Base-by-base conservation (phyloP, 2,113 vertebrate genomes). In the Gnathonemus longibarbis region DNA sequence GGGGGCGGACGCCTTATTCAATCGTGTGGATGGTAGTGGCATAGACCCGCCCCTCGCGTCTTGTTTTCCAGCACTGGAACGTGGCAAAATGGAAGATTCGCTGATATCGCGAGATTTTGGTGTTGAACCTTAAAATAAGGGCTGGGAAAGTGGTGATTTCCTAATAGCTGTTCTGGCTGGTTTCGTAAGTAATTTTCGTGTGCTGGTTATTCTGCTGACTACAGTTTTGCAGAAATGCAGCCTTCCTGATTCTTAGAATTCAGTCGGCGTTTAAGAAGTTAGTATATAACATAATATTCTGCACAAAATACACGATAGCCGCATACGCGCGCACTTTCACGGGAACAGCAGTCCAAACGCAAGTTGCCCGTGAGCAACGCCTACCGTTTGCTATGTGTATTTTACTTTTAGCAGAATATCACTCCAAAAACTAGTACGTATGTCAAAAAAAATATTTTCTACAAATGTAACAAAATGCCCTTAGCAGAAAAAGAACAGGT, bases 11-110 rank as follows among this genome's bases (percentile, higher is more conserved):
- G 83, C 90, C 92, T 94, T 93, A 94, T 94, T 95, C 93, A 95
- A 91, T 93, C 91, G 92, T 94, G 93, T 95, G 94, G 94, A 90
- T 89, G 62, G 89, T 89, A 66, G 39, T 56, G 90, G 45, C 50
- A 46, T 11, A 48, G 85, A 90, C 89, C 92, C 93, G 92, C 94
- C 94, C 35, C 31, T 50, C 52, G 49, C 56, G 48, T 56, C 88
- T 84, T 48, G 39, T 49, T 53, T 84, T 83, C 58, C 83, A 89
- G 90, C 85, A 84, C 92, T 93, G 89, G 94, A 95, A 95, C 95
- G 94, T 95, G 95, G 94, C 95, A 95, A 94, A 90, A 95, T 95
- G 94, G 94, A 91, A 89, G 93, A 13, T 88, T n/a, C 42, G 15
- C 74, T 80, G n/a, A 9, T 35, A 91, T 90, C 89, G 91, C 91